Base-by-base conservation (phyloP, 53 echinoderm and acorn worm species). In the Temnopleurus reevesii region DNA sequence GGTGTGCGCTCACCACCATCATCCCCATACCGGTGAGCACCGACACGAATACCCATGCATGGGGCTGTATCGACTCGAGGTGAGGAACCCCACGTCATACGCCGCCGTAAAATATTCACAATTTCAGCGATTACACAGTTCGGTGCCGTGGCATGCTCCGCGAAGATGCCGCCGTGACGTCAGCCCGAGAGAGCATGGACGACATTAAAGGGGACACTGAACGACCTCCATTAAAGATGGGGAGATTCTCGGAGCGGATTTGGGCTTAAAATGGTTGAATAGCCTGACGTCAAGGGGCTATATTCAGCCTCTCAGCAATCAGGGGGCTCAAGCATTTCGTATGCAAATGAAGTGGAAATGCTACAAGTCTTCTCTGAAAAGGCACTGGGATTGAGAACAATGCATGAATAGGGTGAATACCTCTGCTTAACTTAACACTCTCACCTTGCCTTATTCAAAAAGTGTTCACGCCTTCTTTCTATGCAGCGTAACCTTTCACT, bases 121-220 rank as follows among this genome's bases (percentile, higher is more conserved):
- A 87, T 87, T 86, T 87, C 88, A 66, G 49, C 88, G 88, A 87
- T 87, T 87, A 87, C 88, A 87, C 88, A 87, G 88, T 53, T 87
- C 88, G 71, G 88, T 87, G 88, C 65, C 25, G 71, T 53, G 49
- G 88, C 85, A 85, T 59, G 59, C 85, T 60, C 85, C 35, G 44
- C 85, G 12, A 59, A 85, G 85, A 85, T 36, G 85, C 85, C 28
- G 38, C 41, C 59, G 27, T 85, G 85, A 85, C 85, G 85, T 85
- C 85, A 85, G 60, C 8, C 4, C 15, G 38, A 4, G 28, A 79
- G 79, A 79, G 38, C 79, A 21, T 10, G 49, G 55, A 36, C 51
- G 88, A 51, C 28, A 66, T 66, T 65, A 87, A 66, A 87, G 88
- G 88, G 49, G 17, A 35, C 21, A 6, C 24, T 46, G 46, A 24